Base-by-base conservation (phyloP, 2,797 vertebrate species). In the Pyrrhura leucotis region DNA sequence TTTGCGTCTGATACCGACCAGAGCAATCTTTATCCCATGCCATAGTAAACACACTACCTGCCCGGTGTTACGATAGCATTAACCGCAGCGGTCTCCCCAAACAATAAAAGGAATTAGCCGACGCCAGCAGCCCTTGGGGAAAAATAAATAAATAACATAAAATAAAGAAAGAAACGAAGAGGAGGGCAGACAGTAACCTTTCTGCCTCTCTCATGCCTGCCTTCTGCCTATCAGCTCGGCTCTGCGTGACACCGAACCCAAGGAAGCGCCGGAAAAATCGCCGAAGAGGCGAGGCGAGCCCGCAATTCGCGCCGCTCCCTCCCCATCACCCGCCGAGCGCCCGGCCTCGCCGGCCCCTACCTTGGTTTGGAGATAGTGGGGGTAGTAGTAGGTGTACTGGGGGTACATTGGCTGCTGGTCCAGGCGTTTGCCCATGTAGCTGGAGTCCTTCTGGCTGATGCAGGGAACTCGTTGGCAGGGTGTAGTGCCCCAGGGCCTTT, bases 361-460 rank as follows among this genome's bases (percentile, higher is more conserved):
- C 98, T 99, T 99, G 98, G 99, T 99, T 98, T 99, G 99, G 97
- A 99, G 99, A 98, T 99, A 99, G 97, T 99, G 99, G 98, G 99
- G 99, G 97, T 99, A 99, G 98, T 99, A 99, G 98, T 99, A 99
- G 97, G 99, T 99, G 99, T 99, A 99, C 98, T 99, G 99, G 97
- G 99, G 99, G 99, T 99, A 99, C 99, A 99, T 99, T 99, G 98
- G 99, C 97, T 99, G 99, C 98, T 99, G 99, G 97, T 99, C 99
- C 99, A 99, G 98, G 98, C 99, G 99, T 98, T 99, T 99, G 98
- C 99, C 99, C 99, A 99, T 99, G 99, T 99, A 99, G 99, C 98
- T 99, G 98, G 98, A 99, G 98, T 99, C 98, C 98, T 98, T 98
- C 98, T 98, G 98, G 98, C 99, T 98, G 98, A 98, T 97, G 98